A percentile compares a stretch with the other conserved stretches of the same genome.
phyloP scores from a whole-genome alignment of 1,140 invertebrate genomes.

The Gryllus bimaculatus region DNA sequence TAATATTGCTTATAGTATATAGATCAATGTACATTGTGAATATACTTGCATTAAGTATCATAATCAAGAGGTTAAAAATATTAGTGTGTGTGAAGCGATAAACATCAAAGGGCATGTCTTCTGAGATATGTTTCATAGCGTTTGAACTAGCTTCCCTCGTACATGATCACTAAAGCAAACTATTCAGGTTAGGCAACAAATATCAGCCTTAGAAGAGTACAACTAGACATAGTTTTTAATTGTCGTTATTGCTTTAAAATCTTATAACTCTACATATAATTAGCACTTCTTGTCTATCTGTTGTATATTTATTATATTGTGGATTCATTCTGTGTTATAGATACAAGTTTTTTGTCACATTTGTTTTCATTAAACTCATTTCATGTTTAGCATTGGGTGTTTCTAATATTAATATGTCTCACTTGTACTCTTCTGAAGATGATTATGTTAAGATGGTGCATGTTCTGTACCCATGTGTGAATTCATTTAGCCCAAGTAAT shows the following conservation, averaged over 20 bases:
- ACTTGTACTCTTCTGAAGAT: not conserved
- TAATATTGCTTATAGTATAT: constrained; percentile 6
- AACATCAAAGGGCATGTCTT: not conserved
- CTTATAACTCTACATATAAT: no score
- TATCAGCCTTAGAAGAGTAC: not conserved
- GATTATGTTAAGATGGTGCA: not conserved
- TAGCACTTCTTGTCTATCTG: no score
- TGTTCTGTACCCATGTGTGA: not conserved
- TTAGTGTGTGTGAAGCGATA: not conserved
- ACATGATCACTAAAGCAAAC: not conserved
- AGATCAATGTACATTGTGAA: constrained; percentile 5
- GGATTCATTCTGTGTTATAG: no score
- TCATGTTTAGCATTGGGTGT: no score
- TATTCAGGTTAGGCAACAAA: not conserved
- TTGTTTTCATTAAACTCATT: no score
- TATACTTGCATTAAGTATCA: not conserved
- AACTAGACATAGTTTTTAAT: not conserved
- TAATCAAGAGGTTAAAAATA: not conserved
- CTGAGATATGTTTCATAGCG: not conserved
- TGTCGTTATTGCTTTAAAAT: not conserved
- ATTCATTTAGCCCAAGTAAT: not conserved
- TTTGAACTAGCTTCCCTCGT: not conserved
- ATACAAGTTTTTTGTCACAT: no score
- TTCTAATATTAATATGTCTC: not conserved
- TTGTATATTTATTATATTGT: no score